Conservation (phyloP, 2,797 vertebrate species). For the Silurus aristotelis region DNA sequence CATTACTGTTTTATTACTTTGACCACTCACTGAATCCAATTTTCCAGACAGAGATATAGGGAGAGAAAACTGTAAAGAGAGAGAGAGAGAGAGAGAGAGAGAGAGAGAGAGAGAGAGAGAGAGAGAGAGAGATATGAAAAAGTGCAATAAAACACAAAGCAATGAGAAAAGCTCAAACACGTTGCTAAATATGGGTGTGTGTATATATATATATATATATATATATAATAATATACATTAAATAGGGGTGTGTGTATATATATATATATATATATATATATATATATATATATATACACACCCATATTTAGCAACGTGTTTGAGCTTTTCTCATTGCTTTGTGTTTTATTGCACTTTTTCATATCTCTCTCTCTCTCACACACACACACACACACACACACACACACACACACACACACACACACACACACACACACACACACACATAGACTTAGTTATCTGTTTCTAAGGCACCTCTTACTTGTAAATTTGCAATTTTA, state of each 20-base stretch:
- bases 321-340: neutral
- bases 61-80: neutral
- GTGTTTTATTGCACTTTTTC: neutral
- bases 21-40: conserved; percentile 12
- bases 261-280: no score
- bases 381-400: neutral
- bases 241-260: no score
- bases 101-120: no score
- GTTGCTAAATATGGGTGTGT: neutral
- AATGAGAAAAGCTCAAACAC: neutral
- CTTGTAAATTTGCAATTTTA: no score
- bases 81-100: no score
- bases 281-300: neutral
- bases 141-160: neutral
- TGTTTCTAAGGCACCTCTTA: no score
- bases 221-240: no score
- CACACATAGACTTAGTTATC: no score
- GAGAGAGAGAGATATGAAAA: no score
- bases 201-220: no score
- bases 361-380: no score
- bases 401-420: neutral
- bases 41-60: conserved; percentile 16
- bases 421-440: neutral
- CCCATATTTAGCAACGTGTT: neutral
- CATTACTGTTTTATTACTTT: conserved; percentile 33